phyloP scores from a whole-genome alignment of 2,113 vertebrate species.

The Stictonetta naevosa region DNA sequence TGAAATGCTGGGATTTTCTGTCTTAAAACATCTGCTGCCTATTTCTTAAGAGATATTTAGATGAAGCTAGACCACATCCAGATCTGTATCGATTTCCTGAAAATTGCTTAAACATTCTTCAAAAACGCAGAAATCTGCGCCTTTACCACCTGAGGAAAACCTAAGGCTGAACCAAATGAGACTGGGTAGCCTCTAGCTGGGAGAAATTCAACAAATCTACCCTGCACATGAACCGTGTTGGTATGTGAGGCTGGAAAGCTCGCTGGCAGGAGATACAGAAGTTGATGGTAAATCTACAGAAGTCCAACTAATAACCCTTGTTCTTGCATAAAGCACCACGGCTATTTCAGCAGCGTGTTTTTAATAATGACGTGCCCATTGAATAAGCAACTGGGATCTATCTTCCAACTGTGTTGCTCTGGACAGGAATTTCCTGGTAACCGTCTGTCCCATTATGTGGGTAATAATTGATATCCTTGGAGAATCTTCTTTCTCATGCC shows the following conservation, averaged over 20 bases:
- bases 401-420: background rate
- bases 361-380: background rate
- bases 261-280: background rate
- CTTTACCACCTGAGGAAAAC: constrained; percentile 6
- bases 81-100: constrained; percentile 18
- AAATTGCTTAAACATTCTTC: constrained; percentile 4
- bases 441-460: background rate
- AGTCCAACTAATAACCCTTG: background rate
- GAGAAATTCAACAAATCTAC: constrained; percentile 34
- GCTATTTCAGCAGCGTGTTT: background rate
- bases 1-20: constrained; percentile 16
- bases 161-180: background rate
- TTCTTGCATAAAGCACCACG: background rate
- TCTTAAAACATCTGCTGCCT: constrained; percentile 29
- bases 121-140: background rate
- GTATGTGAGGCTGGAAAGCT: constrained; percentile 5
- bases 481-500: background rate
- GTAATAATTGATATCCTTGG: background rate
- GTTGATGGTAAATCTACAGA: background rate
- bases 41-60: constrained; percentile 8
- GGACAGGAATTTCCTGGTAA: background rate
- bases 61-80: background rate
- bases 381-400: background rate
- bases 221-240: background rate
- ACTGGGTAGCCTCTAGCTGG: background rate